Conservation (phyloP, 2,888 invertebrate species). For the Penaeus monodon region DNA sequence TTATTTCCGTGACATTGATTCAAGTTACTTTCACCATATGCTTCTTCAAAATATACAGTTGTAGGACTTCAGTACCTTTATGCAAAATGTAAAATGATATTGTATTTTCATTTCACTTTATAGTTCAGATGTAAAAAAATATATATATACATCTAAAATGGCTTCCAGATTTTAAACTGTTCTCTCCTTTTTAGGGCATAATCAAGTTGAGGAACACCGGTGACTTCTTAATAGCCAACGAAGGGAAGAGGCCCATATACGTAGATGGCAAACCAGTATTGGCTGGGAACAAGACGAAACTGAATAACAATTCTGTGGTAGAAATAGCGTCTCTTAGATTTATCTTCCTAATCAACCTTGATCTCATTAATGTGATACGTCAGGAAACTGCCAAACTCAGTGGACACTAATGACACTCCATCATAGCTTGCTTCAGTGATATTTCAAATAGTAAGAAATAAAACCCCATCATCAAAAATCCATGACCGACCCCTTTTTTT, state of each 20-base stretch:
- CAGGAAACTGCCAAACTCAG: constrained; percentile 84
- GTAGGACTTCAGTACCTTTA: too few species aligned
- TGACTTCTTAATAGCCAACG: constrained; percentile 94
- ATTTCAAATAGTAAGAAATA: too few species aligned
- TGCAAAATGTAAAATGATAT: too few species aligned
- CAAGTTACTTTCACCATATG: too few species aligned
- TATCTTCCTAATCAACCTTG: constrained; percentile 92
- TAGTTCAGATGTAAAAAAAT: too few species aligned
- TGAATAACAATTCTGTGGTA: constrained; percentile 93
- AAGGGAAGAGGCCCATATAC: constrained; percentile 93
- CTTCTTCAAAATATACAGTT: too few species aligned
- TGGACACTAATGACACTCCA: constrained; percentile 36
- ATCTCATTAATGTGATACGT: constrained; percentile 88
- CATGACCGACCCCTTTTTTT: too few species aligned
- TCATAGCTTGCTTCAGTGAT: neutral
- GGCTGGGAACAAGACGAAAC: constrained; percentile 87
- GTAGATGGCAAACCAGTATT: constrained; percentile 93
- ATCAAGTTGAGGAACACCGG: constrained; percentile 91
- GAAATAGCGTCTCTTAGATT: constrained; percentile 94
- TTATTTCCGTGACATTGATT: too few species aligned
- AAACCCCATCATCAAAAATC: too few species aligned
- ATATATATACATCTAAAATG: too few species aligned
- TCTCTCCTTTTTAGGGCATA: constrained; percentile 75
- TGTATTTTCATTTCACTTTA: too few species aligned
- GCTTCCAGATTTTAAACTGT: too few species aligned